Conservation (phyloP, 1,140 invertebrate species). For the Drosophila pallidifrons region DNA sequence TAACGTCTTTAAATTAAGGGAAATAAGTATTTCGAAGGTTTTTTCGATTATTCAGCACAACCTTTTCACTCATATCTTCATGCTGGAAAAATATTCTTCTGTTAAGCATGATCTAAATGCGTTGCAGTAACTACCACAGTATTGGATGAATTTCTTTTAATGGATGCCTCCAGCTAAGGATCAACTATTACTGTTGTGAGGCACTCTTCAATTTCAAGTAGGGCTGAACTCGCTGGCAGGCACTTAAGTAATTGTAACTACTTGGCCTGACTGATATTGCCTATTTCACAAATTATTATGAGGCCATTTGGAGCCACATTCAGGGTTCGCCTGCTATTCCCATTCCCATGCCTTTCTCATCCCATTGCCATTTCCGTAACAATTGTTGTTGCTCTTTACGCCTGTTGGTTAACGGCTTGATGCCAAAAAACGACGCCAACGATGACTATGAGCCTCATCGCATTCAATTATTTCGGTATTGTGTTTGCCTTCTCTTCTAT, state of each 20-base stretch:
- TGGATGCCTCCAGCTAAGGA: background rate
- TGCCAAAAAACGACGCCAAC: slow-evolving; percentile 76
- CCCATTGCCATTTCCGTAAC: slow-evolving; percentile 22
- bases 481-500: slow-evolving; percentile 54
- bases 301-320: slow-evolving; percentile 79
- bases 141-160: no score
- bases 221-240: slow-evolving; percentile 54
- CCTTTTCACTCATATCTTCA: no score
- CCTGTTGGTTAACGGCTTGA: slow-evolving; percentile 83
- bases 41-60: no score
- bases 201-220: slow-evolving; percentile 27
- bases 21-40: no score
- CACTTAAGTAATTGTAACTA: slow-evolving; percentile 83
- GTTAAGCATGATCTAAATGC: no score
- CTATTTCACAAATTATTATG: slow-evolving; percentile 83
- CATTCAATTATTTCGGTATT: slow-evolving; percentile 83
- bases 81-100: no score
- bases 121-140: no score
- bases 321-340: slow-evolving; percentile 19
- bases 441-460: slow-evolving; percentile 78
- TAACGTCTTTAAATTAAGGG: no score
- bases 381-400: slow-evolving; percentile 59
- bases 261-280: slow-evolving; percentile 79
- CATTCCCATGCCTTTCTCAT: slow-evolving; percentile 5
- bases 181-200: slow-evolving; percentile 13